Evolutionary conservation across 1,140 invertebrate genomes (phyloP), one percentile per base, ranked within the genome.

Genomic region (Eriosoma lanigerum): DNA sequence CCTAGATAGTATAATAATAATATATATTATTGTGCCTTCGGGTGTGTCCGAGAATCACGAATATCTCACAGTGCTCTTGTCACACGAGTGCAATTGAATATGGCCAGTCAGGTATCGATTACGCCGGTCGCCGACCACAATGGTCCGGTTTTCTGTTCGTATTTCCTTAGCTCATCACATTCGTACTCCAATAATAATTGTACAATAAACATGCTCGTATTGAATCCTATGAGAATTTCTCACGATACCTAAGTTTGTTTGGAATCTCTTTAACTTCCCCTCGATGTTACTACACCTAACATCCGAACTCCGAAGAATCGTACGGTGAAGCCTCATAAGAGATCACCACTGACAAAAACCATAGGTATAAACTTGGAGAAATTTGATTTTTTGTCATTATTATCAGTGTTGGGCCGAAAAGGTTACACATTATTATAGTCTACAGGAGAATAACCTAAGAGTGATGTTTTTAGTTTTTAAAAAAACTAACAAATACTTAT

Each of bases 41-140:
- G 54, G 56, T 62, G 75, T 78, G 75, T 78, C 75, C 75, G 38
- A 13, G 50, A 60, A 75, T 75, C 73, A 46, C 75, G 54, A 78
- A 29, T 62, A 78, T 78, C 75, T 78, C 75, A 62, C 75, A 62
- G 75, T 78, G 56, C 75, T 62, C 75, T 60, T 78, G 75, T 78
- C 75, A 62, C 75, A 48, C 75, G 38, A 60, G 38, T 62, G 75
- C 75, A 78, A 78, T 78, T 12, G 75, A 78, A 78, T 62, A 78
- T 48, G 38, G 38, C 38, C 44, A 29, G 73, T 21, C 21, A 10
- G 56, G 56, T 78, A 78, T 78, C 75, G 75, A 58, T 78, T 78
- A 78, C 75, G 56, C 46, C 73, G 54, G 73, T 58, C 73, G 32
- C 21, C 73, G 54, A 60, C 73, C 73, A 60, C 73, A 60, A 62